Conservation (phyloP, 2,113 vertebrate genomes). For the Glareola pratincola region DNA sequence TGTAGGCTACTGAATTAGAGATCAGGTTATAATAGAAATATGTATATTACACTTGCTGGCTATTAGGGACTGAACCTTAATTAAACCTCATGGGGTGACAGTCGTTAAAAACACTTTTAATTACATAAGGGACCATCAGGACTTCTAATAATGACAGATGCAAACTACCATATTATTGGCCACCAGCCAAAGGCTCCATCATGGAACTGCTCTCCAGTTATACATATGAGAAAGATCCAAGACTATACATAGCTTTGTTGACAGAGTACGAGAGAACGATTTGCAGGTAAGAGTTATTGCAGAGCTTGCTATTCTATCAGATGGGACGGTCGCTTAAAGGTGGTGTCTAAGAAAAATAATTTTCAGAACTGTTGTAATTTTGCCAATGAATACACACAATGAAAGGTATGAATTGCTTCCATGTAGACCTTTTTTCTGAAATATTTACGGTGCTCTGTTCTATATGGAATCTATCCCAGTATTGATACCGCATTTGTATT, state of each 20-base stretch:
- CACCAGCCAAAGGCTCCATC: conserved; percentile 20
- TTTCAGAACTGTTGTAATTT: neutral
- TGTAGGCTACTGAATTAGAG: neutral
- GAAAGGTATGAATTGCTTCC: neutral
- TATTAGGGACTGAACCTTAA: conserved; percentile 12
- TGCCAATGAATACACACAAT: neutral
- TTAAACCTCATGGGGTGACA: conserved; percentile 30
- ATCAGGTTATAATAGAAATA: neutral
- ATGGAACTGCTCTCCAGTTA: conserved; percentile 37
- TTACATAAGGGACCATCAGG: conserved; percentile 55
- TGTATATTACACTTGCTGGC: neutral
- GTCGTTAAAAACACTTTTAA: conserved; percentile 55
- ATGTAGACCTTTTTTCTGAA: neutral
- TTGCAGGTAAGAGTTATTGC: conserved; percentile 3
- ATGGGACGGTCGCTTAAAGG: neutral
- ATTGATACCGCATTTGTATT: neutral
- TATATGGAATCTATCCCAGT: neutral
- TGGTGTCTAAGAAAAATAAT: neutral
- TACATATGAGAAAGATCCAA: conserved; percentile 8
- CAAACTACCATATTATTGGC: conserved; percentile 7
- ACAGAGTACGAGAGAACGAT: neutral
- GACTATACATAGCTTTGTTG: neutral
- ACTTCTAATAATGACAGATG: conserved; percentile 48
- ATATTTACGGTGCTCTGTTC: neutral
- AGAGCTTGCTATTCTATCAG: neutral